Conservation (phyloP, 2,888 invertebrate species). For the Erpobdella octoculata region DNA sequence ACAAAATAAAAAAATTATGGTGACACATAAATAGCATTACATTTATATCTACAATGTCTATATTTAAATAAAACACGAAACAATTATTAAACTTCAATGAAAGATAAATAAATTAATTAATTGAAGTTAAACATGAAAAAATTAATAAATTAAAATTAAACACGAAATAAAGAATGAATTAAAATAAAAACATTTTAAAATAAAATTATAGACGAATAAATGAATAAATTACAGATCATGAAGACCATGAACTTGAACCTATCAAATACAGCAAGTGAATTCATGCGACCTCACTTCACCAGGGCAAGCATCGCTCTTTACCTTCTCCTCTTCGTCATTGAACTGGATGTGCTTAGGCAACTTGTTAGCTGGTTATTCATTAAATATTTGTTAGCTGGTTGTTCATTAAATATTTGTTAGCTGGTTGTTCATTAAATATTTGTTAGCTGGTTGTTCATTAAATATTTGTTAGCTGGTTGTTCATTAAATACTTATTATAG, state of each 20-base stretch:
- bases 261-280: background rate
- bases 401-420: background rate
- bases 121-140: too few relatives aligned
- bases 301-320: conserved; percentile 32
- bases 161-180: background rate
- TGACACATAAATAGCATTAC: too few relatives aligned
- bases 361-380: conserved; percentile 23
- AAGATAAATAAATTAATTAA: too few relatives aligned
- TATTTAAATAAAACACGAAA: too few relatives aligned
- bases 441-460: background rate
- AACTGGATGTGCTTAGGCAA: conserved; percentile 30
- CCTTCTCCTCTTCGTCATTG: conserved; percentile 28
- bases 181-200: background rate
- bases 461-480: background rate
- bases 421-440: background rate
- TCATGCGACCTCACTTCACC: conserved; percentile 32
- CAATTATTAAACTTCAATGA: too few relatives aligned
- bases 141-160: too few relatives aligned
- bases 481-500: background rate
- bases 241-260: conserved; percentile 30
- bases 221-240: conserved; percentile 35
- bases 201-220: background rate
- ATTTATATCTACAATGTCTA: too few relatives aligned
- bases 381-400: background rate
- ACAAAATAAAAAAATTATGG: too few relatives aligned